These are phyloP conservation scores for Calephelis nemesis DNA, from an alignment of 1,140 invertebrate species.

Conservation along the genomic window DNA sequence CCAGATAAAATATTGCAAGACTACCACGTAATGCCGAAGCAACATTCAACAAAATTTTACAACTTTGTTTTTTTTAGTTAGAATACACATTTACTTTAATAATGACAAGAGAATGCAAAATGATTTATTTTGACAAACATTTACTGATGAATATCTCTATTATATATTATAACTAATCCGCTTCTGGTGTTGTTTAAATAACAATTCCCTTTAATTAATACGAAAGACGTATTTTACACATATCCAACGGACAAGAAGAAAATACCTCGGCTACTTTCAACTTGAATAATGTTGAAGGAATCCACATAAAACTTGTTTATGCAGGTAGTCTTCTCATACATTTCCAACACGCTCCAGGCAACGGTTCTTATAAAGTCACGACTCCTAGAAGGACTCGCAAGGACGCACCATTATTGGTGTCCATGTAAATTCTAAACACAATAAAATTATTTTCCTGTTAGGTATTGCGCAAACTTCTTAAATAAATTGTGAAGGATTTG, in stretches of 20 bases:
- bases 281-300: slow-evolving; percentile 12
- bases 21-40: too few species aligned
- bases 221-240: too few species aligned
- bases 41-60: too few species aligned
- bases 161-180: too few species aligned
- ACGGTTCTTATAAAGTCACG: slow-evolving; percentile 49
- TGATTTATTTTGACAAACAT: too few species aligned
- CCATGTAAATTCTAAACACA: background rate
- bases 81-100: too few species aligned
- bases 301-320: slow-evolving; percentile 13
- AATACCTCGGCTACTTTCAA: slow-evolving; percentile 4
- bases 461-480: background rate
- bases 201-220: too few species aligned
- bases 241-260: background rate
- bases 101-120: too few species aligned
- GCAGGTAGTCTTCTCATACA: slow-evolving; percentile 11
- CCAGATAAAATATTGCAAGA: too few species aligned
- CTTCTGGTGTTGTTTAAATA: too few species aligned
- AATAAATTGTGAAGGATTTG: background rate
- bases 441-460: background rate
- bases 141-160: too few species aligned
- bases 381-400: slow-evolving; percentile 62
- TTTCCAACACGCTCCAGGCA: slow-evolving; percentile 39
- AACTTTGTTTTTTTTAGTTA: too few species aligned
- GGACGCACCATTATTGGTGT: slow-evolving; percentile 34